A percentile compares a stretch with the other conserved stretches of the same genome.
phyloP scores from a whole-genome alignment of 2,888 invertebrate genomes.

The Altica lythri region DNA sequence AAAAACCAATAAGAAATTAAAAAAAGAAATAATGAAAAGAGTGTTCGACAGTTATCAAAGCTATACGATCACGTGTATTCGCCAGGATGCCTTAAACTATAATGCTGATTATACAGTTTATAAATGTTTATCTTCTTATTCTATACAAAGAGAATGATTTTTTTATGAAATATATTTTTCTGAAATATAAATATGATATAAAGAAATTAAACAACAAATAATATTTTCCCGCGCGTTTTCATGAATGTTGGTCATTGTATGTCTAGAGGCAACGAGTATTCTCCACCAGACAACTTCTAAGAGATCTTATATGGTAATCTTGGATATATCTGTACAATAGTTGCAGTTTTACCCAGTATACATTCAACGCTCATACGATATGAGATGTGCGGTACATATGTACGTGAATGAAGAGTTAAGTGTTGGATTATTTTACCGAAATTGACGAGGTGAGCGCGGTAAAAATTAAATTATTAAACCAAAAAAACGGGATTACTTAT shows the following conservation, averaged over 20 bases:
- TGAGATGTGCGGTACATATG: slow-evolving; percentile 1
- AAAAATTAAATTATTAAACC: not conserved
- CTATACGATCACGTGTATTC: too few species aligned
- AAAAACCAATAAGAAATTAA: too few species aligned
- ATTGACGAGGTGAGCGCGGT: slow-evolving; percentile 4
- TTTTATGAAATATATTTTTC: too few species aligned
- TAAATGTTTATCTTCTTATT: too few species aligned
- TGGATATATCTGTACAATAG: slow-evolving; percentile 24
- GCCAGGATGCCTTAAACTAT: too few species aligned
- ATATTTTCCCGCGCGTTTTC: slow-evolving; percentile 7
- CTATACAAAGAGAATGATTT: too few species aligned
- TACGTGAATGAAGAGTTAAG: not conserved
- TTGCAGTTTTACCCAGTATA: slow-evolving; percentile 11
- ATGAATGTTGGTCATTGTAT: slow-evolving; percentile 38
- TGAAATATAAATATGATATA: too few species aligned
- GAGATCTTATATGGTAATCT: slow-evolving; percentile 34
- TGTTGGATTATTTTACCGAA: not conserved
- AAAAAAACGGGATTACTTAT: not conserved
- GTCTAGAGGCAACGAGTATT: slow-evolving; percentile 36
- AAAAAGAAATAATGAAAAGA: too few species aligned
- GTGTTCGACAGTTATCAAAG: too few species aligned
- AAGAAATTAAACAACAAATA: too few species aligned
- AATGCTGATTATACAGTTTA: too few species aligned
- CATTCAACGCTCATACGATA: slow-evolving; percentile 2
- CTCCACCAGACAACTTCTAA: slow-evolving; percentile 31